These are phyloP conservation scores for Agonum fuliginosum DNA, from an alignment of 2,888 invertebrate genomes.

Conservation along the genomic window DNA sequence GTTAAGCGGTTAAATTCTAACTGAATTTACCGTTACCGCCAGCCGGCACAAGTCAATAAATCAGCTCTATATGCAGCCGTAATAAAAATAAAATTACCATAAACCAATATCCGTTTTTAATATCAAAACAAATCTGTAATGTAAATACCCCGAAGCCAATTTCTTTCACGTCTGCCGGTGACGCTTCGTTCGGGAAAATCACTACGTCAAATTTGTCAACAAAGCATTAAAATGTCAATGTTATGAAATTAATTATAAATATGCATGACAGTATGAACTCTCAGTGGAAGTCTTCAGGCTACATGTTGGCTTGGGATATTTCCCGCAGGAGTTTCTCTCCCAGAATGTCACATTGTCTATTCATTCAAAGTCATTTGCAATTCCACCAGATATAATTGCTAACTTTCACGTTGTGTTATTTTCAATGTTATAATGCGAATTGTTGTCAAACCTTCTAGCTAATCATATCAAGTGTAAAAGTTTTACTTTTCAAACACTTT, in stretches of 20 bases:
- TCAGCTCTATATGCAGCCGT: slow-evolving; percentile 5
- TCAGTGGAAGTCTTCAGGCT: neutral
- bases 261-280: neutral
- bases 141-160: slow-evolving; percentile 28
- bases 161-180: slow-evolving; percentile 9
- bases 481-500: no score
- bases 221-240: neutral
- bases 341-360: neutral
- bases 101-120: slow-evolving; percentile 35
- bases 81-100: slow-evolving; percentile 25
- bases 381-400: slow-evolving; percentile 12
- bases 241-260: neutral
- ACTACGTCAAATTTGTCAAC: neutral
- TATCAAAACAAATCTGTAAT: slow-evolving; percentile 31
- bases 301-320: neutral
- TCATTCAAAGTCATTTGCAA: slow-evolving; percentile 25
- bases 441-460: no score
- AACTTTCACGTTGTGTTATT: slow-evolving; percentile 12
- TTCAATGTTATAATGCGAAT: no score
- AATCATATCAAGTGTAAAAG: no score
- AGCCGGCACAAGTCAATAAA: neutral
- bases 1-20: neutral
- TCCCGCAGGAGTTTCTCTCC: neutral
- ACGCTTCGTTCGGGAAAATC: slow-evolving; percentile 1
- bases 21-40: neutral